Evolutionary conservation across 2,888 invertebrate species (phyloP), one percentile per base, ranked within the genome.

Genomic region (Drosophila mayaguana): DNA sequence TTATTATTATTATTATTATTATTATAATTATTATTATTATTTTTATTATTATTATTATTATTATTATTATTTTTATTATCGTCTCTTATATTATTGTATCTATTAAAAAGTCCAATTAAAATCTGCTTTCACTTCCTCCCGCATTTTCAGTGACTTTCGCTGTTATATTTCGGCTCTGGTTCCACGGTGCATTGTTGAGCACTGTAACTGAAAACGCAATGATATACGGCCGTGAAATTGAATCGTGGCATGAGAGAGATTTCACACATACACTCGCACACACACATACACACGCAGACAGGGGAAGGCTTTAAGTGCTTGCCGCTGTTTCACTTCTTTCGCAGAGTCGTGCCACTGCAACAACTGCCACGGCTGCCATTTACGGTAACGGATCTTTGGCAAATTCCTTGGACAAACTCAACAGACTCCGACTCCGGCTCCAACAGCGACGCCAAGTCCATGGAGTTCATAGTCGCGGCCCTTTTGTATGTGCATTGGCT

Each of bases 151-250:
- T n/a, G 3, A 14, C 1, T 40, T n/a, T n/a, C n/a, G 11, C 20
- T 18, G 3, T 42, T 42, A 7, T n/a, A 7, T 43, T 20, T 14
- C 6, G 43, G 3, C 1, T 14, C 3, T 45, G 45, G 45, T 16
- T 22, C 66, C 65, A 65, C 53, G 4, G 67, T 65, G 48, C 59
- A 50, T 38, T 45, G 63, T 38, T 48, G 43, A 63, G 59, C 55
- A 70, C 76, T 80, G 89, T 59, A 77, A 79, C 86, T 78, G 90
- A 89, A 83, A 85, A 74, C 78, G 84, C 77, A 84, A 90, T 91
- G 90, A 90, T 91, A 91, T 85, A 90, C 83, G 81, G 80, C 85
- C 80, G 78, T 80, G 75, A 88, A 89, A 86, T 85, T 88, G 75
- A 82, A 87, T 72, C 78, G 81, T 61, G 74, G 62, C 69, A 67